These are phyloP conservation scores for Centropus unirufus DNA, from an alignment of 2,113 vertebrate species.

Conservation along the genomic window DNA sequence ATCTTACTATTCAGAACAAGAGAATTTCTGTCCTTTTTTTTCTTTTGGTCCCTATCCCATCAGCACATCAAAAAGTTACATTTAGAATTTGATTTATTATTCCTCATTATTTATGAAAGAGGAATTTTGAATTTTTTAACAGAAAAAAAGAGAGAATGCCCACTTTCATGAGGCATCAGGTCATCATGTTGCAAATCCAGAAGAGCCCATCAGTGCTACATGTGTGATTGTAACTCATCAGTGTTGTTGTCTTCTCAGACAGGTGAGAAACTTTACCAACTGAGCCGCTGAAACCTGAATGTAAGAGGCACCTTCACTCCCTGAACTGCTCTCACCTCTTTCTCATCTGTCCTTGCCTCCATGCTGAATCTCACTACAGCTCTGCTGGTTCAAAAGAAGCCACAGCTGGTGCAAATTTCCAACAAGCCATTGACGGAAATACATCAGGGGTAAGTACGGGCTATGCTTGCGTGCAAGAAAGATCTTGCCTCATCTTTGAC, in stretches of 20 bases:
- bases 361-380: neutral
- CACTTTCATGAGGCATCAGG: neutral
- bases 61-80: neutral
- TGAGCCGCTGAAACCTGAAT: neutral
- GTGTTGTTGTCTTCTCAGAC: neutral
- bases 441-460: fast-evolving
- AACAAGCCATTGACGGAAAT: neutral
- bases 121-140: neutral
- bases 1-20: neutral
- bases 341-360: neutral
- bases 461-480: neutral
- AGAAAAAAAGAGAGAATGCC: neutral
- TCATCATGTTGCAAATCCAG: neutral
- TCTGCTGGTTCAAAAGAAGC: neutral
- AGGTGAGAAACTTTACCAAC: neutral
- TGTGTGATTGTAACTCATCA: fast-evolving
- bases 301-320: neutral
- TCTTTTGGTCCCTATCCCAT: neutral
- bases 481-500: neutral
- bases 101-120: neutral
- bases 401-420: neutral
- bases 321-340: neutral
- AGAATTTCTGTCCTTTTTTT: neutral
- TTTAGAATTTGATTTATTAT: neutral
- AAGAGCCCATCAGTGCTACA: neutral